Conservation (phyloP, 2,797 vertebrate species). For the Ctenopoma multispine region DNA sequence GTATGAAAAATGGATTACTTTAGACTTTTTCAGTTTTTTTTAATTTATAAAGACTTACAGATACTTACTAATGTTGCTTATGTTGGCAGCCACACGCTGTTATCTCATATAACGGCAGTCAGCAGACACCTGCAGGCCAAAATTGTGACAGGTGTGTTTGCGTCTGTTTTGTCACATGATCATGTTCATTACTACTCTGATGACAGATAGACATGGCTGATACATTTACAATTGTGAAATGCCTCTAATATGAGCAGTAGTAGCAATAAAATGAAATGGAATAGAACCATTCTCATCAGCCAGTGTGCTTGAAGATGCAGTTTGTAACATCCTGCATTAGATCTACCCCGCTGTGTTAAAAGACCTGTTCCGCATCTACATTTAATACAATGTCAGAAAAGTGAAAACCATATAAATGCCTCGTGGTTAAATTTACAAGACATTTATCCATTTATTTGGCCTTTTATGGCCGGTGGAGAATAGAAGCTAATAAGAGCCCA, state of each 20-base stretch:
- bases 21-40: slow-evolving; percentile 16
- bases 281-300: not conserved
- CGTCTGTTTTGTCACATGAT: not conserved
- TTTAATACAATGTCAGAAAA: slow-evolving; percentile 17
- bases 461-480: slow-evolving; percentile 19
- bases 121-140: not conserved
- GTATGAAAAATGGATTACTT: not conserved
- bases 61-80: not conserved
- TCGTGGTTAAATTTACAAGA: slow-evolving; percentile 20
- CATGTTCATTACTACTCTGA: not conserved
- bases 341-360: slow-evolving; percentile 6
- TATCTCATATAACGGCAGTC: not conserved
- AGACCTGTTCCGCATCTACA: slow-evolving; percentile 12
- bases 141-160: not conserved
- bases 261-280: not conserved
- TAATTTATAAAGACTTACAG: not conserved
- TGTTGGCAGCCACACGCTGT: slow-evolving; percentile 6
- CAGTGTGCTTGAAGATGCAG: not conserved
- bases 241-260: not conserved
- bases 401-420: not conserved
- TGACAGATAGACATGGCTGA: not conserved
- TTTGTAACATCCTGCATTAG: not conserved
- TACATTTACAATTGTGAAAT: not conserved
- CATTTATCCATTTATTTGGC: slow-evolving; percentile 20
- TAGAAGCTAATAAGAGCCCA: slow-evolving; percentile 26